Evolutionary conservation across 2,113 vertebrate species (phyloP), one percentile per base, ranked within the genome.

Genomic region (Argyrosomus japonicus): DNA sequence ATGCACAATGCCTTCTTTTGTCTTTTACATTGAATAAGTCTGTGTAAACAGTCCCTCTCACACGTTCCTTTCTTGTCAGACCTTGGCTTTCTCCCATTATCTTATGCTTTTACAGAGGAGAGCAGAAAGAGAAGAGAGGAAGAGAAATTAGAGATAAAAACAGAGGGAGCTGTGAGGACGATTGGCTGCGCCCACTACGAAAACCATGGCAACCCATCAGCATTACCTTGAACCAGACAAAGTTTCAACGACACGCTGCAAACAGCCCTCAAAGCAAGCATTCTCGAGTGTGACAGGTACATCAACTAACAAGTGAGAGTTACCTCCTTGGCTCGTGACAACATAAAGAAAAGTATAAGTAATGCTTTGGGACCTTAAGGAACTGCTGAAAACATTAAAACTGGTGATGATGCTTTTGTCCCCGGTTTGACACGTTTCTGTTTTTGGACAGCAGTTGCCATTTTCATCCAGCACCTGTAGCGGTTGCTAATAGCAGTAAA

Each of bases 201-300:
- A 92, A 89, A 93, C 93, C 95, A 95, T 94, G 91, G 93, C 92
- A 94, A 95, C 94, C 47, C 58, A 58, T 63, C 64, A 51, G 32
- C n/a, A 70, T 90, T 90, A 91, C 93, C 94, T 94, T 94, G 94
- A 95, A 93, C 88, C 86, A 79, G 62, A 80, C 62, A 18, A 64
- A 76, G 73, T 50, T 68, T 64, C 56, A 79, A 83, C 91, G 57
- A 60, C 63, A 65, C 18, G 60, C 57, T 58, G 32, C 53, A 56
- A 61, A n/a, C 17, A 65, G 50, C n/a, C n/a, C 40, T 79, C 67
- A 13, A 40, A 65, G 18, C 12, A 51, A 36, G 18, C 15, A 3
- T 48, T 23, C n/a, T 50, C 56, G 32, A 25, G 58, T 19, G n/a
- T 58, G 19, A 69, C n/a, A 45, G 10, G 8, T n/a, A n/a, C 2